These are phyloP conservation scores for Peromyscus polionotus DNA, from an alignment of 2,113 vertebrate species.

Conservation along the genomic window DNA sequence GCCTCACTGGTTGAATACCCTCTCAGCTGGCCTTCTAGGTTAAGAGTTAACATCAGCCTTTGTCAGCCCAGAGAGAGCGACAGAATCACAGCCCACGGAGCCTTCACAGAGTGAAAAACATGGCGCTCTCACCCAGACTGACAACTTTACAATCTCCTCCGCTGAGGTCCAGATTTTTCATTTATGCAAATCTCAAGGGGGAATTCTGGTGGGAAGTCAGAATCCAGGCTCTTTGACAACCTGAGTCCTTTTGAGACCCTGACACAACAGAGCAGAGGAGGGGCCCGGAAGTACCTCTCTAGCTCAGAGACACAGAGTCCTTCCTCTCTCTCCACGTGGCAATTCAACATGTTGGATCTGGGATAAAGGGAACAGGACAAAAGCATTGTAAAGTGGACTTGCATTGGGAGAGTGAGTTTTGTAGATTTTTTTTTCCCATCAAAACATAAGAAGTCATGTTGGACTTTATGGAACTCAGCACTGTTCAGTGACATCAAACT, in stretches of 20 bases:
- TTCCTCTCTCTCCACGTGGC: too few species aligned
- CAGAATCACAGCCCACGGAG: background rate
- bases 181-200: background rate
- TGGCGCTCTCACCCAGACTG: background rate
- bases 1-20: background rate
- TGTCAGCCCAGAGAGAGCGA: background rate
- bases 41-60: background rate
- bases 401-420: background rate
- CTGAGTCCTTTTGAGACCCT: background rate
- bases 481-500: background rate
- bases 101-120: background rate
- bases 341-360: background rate
- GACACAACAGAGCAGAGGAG: too few species aligned
- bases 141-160: background rate
- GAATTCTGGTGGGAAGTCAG: background rate
- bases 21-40: background rate
- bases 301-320: background rate
- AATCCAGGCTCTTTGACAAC: background rate
- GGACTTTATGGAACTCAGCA: background rate
- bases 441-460: background rate
- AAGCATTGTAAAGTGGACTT: background rate
- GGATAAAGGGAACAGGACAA: background rate
- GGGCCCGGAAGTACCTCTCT: fast-evolving
- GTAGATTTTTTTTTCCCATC: background rate
- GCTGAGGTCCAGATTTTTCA: background rate